Percentiles rank a stretch among this genome's conserved stretches.
phyloP scores from a whole-genome alignment of 2,888 invertebrate genomes.

The Oligia latruncula region DNA sequence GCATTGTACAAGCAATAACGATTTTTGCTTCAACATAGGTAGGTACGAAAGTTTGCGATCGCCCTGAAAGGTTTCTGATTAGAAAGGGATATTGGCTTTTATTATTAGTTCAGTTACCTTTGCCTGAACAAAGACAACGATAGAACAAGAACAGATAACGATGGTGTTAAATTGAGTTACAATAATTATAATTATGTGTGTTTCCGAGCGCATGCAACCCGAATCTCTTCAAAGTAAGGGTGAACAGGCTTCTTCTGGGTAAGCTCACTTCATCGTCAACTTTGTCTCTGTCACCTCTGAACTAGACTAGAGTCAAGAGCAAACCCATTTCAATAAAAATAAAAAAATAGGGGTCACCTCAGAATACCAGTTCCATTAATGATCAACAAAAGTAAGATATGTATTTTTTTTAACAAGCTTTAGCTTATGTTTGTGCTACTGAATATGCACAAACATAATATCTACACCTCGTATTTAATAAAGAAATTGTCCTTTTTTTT shows the following conservation, averaged over 20 bases:
- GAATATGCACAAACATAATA: not conserved
- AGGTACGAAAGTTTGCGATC: slow-evolving; percentile 18
- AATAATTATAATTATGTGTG: not conserved
- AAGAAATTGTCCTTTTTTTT: not conserved
- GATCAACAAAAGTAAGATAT: not conserved
- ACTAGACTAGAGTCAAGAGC: no score
- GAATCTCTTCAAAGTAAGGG: no score
- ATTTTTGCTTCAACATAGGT: not conserved
- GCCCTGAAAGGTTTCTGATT: slow-evolving; percentile 35
- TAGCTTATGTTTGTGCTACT: not conserved
- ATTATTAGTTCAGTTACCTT: slow-evolving; percentile 36
- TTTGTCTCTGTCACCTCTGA: no score
- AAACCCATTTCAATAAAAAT: no score
- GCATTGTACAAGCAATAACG: not conserved
- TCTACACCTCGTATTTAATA: not conserved
- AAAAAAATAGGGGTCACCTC: not conserved
- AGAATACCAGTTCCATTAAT: not conserved
- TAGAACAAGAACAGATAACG: slow-evolving; percentile 12
- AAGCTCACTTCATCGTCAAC: no score
- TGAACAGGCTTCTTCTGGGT: no score
- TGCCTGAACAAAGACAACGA: slow-evolving; percentile 18
- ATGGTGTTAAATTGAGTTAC: slow-evolving; percentile 11
- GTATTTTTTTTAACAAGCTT: no score
- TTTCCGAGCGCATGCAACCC: no score
- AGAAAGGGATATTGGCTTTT: slow-evolving; percentile 17